phyloP scores from a whole-genome alignment of 2,113 vertebrate species.

The Psittacula cyanocephala region DNA sequence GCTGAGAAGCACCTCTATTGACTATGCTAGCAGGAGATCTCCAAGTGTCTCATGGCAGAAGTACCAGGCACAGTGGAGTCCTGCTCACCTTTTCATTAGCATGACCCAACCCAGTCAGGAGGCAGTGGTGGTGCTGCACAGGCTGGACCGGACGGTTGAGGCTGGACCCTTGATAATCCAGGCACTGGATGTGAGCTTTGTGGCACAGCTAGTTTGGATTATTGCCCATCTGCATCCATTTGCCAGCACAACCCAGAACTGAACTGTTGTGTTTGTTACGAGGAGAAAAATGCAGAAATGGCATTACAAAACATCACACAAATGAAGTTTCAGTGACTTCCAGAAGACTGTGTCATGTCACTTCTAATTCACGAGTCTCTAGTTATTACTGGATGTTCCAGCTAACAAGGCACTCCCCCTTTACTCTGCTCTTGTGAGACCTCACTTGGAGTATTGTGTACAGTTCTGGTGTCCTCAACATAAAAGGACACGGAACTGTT shows the following conservation, averaged over 20 bases:
- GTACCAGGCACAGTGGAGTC: background rate
- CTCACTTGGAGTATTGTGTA: too few species aligned
- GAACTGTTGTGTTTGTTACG: background rate
- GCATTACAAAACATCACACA: background rate
- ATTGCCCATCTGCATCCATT: background rate
- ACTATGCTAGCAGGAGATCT: background rate
- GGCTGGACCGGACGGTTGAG: background rate
- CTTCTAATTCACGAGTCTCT: background rate
- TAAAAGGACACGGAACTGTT: too few species aligned
- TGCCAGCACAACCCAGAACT: background rate
- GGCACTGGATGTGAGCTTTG: background rate
- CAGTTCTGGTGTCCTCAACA: too few species aligned
- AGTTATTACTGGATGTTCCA: background rate
- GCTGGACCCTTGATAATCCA: background rate
- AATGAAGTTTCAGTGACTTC: background rate
- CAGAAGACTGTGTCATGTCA: background rate
- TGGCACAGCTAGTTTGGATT: background rate
- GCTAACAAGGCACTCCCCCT: background rate
- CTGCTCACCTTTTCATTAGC: background rate
- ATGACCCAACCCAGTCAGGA: background rate
- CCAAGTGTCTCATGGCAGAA: accelerated
- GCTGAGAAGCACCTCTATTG: background rate
- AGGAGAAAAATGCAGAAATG: background rate
- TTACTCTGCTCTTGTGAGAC: too few species aligned
- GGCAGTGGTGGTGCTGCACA: background rate